Percentiles rank a stretch among this genome's conserved stretches.
Conservation (phyloP, 1,140 invertebrate species). For the Pseudomyrmex cubaensis region DNA sequence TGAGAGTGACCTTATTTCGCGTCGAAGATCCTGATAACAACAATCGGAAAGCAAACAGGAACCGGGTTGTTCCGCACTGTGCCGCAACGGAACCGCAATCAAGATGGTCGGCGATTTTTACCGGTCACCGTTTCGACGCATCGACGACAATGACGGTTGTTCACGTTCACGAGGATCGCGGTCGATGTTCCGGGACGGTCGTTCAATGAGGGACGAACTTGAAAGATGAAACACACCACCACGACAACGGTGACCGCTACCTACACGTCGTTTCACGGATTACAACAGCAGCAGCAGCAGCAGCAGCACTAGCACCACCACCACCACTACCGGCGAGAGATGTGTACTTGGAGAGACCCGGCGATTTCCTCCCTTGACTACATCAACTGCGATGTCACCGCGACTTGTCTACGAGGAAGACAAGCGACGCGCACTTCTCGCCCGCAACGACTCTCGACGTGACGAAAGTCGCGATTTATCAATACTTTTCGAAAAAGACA, state of each 20-base stretch:
- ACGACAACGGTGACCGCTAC: conserved; percentile 37
- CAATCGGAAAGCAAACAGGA: background rate
- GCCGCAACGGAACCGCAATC: conserved; percentile 44
- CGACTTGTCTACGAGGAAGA: background rate
- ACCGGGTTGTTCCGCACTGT: conserved; percentile 28
- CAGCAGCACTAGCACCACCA: conserved; percentile 40
- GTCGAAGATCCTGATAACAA: background rate
- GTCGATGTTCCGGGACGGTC: conserved; percentile 42
- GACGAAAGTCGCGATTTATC: conserved; percentile 65
- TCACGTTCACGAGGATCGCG: conserved; percentile 59
- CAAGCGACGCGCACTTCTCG: conserved; percentile 29
- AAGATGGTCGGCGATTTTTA: conserved; percentile 53
- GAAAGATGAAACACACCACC: conserved; percentile 36
- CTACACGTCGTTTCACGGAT: conserved; percentile 59
- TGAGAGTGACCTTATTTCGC: background rate
- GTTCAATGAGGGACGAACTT: conserved; percentile 44
- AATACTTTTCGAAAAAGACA: conserved; percentile 59
- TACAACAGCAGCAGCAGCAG: conserved; percentile 26
- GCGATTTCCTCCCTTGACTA: conserved; percentile 19
- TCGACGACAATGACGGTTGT: background rate
- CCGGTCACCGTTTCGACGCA: conserved; percentile 26
- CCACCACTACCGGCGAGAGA: conserved; percentile 44
- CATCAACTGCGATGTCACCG: background rate
- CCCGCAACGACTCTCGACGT: conserved; percentile 41
- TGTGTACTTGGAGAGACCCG: conserved; percentile 10